Evolutionary conservation across 2,888 invertebrate species (phyloP).

Genomic region (Orthosia cruda): DNA sequence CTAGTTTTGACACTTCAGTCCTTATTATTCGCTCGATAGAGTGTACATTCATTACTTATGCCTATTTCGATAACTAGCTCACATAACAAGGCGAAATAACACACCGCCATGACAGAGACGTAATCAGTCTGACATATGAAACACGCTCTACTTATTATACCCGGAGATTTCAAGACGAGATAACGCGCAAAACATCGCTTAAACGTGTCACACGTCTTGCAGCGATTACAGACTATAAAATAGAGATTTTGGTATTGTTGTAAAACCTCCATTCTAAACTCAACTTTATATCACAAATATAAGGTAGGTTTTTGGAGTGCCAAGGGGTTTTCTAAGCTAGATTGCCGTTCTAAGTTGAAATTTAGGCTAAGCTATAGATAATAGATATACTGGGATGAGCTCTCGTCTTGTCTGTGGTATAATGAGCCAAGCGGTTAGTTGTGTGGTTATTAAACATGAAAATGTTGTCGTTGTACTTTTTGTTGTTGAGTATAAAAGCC

Average conservation of each 20-base stretch:
- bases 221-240: constrained; percentile 62
- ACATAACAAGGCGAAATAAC: background rate
- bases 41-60: background rate
- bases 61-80: constrained; percentile 2
- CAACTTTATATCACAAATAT: constrained; percentile 3
- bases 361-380: constrained; percentile 63
- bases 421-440: constrained; percentile 48
- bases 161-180: constrained; percentile 51
- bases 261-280: constrained; percentile 7
- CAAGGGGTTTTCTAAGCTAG: constrained; percentile 39
- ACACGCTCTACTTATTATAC: constrained; percentile 36
- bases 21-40: background rate
- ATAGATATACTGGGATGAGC: constrained; percentile 67
- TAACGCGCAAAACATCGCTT: constrained; percentile 55
- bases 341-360: constrained; percentile 58
- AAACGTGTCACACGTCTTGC: constrained; percentile 54
- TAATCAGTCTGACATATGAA: constrained; percentile 35
- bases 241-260: constrained; percentile 59
- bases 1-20: background rate
- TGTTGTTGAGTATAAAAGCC: constrained; percentile 29
- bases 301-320: constrained; percentile 40
- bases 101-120: background rate
- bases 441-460: constrained; percentile 55
- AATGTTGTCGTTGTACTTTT: constrained; percentile 47
- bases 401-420: constrained; percentile 12